Conservation (phyloP, 1,140 invertebrate species). For the Holcopasites calliopsidis region DNA sequence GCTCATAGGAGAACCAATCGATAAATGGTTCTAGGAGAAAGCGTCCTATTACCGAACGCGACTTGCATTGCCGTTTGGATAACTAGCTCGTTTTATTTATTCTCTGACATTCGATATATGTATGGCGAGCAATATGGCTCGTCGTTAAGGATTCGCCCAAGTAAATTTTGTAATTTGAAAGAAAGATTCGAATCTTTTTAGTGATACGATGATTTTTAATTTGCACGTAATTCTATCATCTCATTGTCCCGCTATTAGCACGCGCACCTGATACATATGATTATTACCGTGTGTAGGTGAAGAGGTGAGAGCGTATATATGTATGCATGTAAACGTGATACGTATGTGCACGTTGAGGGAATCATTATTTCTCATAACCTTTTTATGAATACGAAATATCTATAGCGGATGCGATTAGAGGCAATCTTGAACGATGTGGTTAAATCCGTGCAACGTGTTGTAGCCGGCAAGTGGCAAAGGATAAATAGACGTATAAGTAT, state of each 20-base stretch:
- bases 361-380: constrained; percentile 78
- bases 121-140: constrained; percentile 16
- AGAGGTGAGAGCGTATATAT: constrained; percentile 24
- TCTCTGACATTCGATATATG: constrained; percentile 6
- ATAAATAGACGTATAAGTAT: constrained; percentile 45
- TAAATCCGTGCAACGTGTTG: constrained; percentile 32
- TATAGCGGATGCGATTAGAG: constrained; percentile 28
- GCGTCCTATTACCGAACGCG: constrained; percentile 19
- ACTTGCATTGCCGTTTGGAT: constrained; percentile 25
- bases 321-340: constrained; percentile 37
- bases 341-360: constrained; percentile 56
- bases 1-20: neutral
- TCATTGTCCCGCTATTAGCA: constrained; percentile 14
- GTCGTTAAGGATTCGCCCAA: neutral
- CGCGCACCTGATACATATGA: constrained; percentile 36
- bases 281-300: constrained; percentile 31
- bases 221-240: constrained; percentile 11
- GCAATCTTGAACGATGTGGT: constrained; percentile 53
- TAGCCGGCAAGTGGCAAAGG: constrained; percentile 44
- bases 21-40: neutral
- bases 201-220: constrained; percentile 34
- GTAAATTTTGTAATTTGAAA: neutral
- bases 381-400: constrained; percentile 53
- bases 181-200: neutral
- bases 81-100: constrained; percentile 26